A percentile compares a stretch with the other conserved stretches of the same genome.
These are phyloP conservation scores for Acrobasis consociella DNA, from an alignment of 2,888 invertebrate species.

Conservation along the genomic window DNA sequence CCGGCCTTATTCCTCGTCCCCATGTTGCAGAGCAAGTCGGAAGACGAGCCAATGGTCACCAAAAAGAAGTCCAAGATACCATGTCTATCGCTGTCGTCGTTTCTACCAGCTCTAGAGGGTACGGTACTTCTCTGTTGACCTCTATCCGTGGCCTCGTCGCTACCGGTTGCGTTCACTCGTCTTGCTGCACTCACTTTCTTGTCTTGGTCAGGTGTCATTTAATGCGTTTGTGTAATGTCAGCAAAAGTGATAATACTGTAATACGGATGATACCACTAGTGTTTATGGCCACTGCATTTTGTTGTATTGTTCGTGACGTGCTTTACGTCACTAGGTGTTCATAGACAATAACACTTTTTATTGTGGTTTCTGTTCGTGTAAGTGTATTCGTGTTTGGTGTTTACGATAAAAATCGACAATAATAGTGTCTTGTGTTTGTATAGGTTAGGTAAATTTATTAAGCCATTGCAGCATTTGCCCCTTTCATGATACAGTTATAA, in stretches of 20 bases:
- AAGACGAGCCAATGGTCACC: constrained; percentile 73
- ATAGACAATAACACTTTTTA: constrained; percentile 20
- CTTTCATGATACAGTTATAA: too few species aligned
- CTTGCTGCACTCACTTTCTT: constrained; percentile 78
- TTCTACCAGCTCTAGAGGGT: constrained; percentile 79
- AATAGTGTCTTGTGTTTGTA: not conserved
- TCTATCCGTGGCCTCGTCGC: constrained; percentile 70
- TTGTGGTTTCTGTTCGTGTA: constrained; percentile 9
- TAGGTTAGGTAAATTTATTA: too few species aligned
- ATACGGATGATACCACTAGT: constrained; percentile 35
- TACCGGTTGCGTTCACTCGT: constrained; percentile 74
- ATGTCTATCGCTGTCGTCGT: constrained; percentile 74
- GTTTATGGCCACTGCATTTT: constrained; percentile 25
- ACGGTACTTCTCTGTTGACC: constrained; percentile 61
- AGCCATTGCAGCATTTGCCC: too few species aligned
- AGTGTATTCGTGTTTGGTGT: constrained; percentile 18
- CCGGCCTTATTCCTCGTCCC: constrained; percentile 56
- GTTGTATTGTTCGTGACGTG: constrained; percentile 22
- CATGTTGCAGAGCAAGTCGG: constrained; percentile 73
- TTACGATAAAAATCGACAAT: constrained; percentile 5
- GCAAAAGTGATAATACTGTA: constrained; percentile 56
- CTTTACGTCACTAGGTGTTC: constrained; percentile 22
- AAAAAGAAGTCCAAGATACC: constrained; percentile 80
- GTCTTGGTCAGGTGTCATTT: constrained; percentile 77
- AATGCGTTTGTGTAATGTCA: constrained; percentile 63